Percentiles rank a stretch among this genome's conserved stretches.
These are phyloP conservation scores for Poecilus cupreus DNA, from an alignment of 2,888 invertebrate genomes.

Conservation along the genomic window DNA sequence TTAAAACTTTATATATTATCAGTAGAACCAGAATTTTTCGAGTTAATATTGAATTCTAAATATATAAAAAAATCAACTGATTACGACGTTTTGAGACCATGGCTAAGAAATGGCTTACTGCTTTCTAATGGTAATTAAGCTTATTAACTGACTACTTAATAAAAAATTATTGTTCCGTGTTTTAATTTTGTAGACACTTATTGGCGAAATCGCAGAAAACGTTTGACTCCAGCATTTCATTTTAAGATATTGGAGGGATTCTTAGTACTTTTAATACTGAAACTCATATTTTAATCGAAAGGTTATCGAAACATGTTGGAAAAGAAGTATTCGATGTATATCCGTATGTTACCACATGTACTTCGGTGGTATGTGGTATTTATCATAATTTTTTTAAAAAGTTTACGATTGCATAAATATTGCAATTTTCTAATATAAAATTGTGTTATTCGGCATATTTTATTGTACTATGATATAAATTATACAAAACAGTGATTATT, in stretches of 20 bases:
- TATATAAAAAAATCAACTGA: slow-evolving; percentile 37
- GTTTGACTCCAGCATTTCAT: slow-evolving; percentile 26
- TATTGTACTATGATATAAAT: too few relatives aligned
- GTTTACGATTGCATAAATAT: too few relatives aligned
- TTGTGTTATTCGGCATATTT: too few relatives aligned
- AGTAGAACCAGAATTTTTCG: slow-evolving; percentile 30
- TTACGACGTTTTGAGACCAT: slow-evolving; percentile 22
- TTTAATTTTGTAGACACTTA: slow-evolving; percentile 14
- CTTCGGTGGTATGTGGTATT: slow-evolving; percentile 64
- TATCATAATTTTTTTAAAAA: too few relatives aligned
- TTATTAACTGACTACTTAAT: too few relatives aligned
- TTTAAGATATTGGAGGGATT: slow-evolving; percentile 22
- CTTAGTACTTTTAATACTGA: not conserved
- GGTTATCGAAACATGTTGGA: slow-evolving; percentile 59
- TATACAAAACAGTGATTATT: too few relatives aligned
- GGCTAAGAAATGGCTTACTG: slow-evolving; percentile 39
- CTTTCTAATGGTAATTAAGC: slow-evolving; percentile 27
- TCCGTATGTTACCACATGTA: not conserved
- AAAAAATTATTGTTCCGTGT: too few relatives aligned
- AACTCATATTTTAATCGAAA: not conserved
- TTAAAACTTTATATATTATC: slow-evolving; percentile 3
- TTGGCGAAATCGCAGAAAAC: slow-evolving; percentile 49
- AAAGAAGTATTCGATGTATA: slow-evolving; percentile 73
- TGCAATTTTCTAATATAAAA: too few relatives aligned
- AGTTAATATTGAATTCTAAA: slow-evolving; percentile 47